Percentiles rank a stretch among this genome's conserved stretches.
These are phyloP conservation scores for Cephalopachus bancanus DNA, from an alignment of 2,797 vertebrate genomes.

Conservation along the genomic window DNA sequence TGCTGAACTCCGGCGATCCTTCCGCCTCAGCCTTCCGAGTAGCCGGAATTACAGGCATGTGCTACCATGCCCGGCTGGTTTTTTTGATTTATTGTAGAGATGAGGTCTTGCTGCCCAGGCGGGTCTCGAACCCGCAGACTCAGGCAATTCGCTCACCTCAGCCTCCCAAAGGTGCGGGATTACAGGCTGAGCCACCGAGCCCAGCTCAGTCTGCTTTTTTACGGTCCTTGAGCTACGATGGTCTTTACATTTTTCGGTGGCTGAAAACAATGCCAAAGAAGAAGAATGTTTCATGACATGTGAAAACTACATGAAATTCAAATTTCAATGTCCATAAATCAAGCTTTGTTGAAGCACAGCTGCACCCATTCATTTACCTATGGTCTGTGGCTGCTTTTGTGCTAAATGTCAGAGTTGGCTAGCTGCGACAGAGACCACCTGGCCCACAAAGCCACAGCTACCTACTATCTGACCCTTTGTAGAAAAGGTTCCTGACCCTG, in stretches of 20 bases:
- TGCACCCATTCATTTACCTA: background rate
- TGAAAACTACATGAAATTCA: slow-evolving; percentile 8
- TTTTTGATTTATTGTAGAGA: no score
- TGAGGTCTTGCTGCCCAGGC: no score
- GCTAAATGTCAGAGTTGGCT: background rate
- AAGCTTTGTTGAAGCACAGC: background rate
- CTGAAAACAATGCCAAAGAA: background rate
- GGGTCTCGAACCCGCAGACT: no score
- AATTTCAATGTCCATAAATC: background rate
- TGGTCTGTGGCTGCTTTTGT: background rate
- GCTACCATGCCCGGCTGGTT: no score
- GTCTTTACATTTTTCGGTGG: background rate
- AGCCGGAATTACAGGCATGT: no score
- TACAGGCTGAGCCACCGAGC: no score
- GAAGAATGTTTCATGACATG: background rate
- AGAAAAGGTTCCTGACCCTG: background rate
- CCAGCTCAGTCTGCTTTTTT: background rate
- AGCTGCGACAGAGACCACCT: background rate
- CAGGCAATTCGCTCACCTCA: no score
- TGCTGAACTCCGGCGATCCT: no score
- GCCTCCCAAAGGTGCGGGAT: no score
- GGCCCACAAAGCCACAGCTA: background rate
- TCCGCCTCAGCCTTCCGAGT: no score
- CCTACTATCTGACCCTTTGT: background rate
- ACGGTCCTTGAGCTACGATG: background rate